A percentile compares a stretch with the other conserved stretches of the same genome.
Conservation (phyloP, 92 coral and sea anemone species). For the Epizoanthus scotinus region DNA sequence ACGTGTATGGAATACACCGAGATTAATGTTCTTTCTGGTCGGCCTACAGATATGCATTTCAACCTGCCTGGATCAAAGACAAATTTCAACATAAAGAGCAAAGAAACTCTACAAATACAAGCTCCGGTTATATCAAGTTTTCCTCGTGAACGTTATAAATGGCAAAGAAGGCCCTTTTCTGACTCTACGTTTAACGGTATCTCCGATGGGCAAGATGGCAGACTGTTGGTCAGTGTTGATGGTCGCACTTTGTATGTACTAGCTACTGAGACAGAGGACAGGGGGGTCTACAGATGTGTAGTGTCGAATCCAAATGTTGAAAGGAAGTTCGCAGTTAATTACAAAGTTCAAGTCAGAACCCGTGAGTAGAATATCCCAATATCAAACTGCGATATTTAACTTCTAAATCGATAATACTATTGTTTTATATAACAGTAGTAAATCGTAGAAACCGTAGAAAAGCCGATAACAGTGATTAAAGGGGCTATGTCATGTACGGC, state of each 20-base stretch:
- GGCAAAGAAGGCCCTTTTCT: slow-evolving; percentile 12
- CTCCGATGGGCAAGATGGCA: slow-evolving; percentile 33
- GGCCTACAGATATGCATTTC: neutral
- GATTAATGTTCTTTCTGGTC: neutral
- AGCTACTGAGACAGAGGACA: neutral
- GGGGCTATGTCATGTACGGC: too few relatives aligned
- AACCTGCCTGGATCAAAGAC: neutral
- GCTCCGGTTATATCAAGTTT: slow-evolving; percentile 22
- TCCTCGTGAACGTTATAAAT: slow-evolving; percentile 15
- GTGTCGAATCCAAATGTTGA: slow-evolving; percentile 16
- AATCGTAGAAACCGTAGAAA: too few relatives aligned
- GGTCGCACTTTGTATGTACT: slow-evolving; percentile 11
- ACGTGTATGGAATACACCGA: too few relatives aligned
- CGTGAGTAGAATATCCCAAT: neutral
- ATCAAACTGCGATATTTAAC: too few relatives aligned
- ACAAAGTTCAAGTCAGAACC: neutral
- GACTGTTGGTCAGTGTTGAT: slow-evolving; percentile 18
- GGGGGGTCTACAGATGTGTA: slow-evolving; percentile 5
- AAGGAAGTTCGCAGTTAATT: neutral
- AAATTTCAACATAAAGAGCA: neutral
- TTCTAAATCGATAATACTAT: too few relatives aligned
- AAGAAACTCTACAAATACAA: slow-evolving; percentile 32
- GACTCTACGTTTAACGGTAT: neutral
- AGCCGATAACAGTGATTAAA: too few relatives aligned
- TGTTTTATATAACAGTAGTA: too few relatives aligned